A percentile compares a stretch with the other conserved stretches of the same genome.
Evolutionary conservation across 2,888 invertebrate species (phyloP).

Genomic region (Amblyteles armatorius): DNA sequence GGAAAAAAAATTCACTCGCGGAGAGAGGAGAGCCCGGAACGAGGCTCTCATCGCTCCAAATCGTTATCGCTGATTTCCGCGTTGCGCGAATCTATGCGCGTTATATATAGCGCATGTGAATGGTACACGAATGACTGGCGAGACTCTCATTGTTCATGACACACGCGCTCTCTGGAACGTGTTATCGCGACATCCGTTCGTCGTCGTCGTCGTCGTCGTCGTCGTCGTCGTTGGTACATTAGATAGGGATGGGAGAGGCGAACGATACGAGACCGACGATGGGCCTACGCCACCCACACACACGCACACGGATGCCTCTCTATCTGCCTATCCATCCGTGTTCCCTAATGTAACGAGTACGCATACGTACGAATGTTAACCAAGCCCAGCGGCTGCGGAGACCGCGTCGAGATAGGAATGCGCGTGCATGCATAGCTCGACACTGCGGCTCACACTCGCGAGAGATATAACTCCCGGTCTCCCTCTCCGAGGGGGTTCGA

Average conservation of each 20-base stretch:
- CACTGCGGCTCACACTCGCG: constrained; percentile 40
- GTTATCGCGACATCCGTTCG: constrained; percentile 80
- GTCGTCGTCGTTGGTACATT: constrained; percentile 70
- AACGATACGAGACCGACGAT: constrained; percentile 61
- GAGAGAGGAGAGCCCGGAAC: neutral
- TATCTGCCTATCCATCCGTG: constrained; percentile 26
- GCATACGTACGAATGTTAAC: constrained; percentile 1
- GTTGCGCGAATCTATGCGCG: constrained; percentile 13
- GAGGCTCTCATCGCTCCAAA: constrained; percentile 6
- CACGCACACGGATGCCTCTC: neutral
- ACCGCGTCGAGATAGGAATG: constrained; percentile 49
- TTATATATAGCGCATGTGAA: neutral
- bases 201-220: constrained; percentile 63
- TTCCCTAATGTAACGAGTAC: constrained; percentile 1
- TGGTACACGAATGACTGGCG: constrained; percentile 51
- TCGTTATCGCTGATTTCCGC: constrained; percentile 46
- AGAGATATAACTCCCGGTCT: constrained; percentile 18
- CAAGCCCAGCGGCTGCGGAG: neutral
- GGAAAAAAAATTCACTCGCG: neutral
- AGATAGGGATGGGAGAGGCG: constrained; percentile 73
- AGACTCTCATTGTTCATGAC: constrained; percentile 70
- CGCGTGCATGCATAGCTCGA: constrained; percentile 46
- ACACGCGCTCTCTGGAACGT: constrained; percentile 72
- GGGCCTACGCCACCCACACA: constrained; percentile 72
- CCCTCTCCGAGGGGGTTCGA: constrained; percentile 8